These are phyloP conservation scores for Typhlomys cinereus DNA, from an alignment of 2,113 vertebrate genomes.

Conservation along the genomic window DNA sequence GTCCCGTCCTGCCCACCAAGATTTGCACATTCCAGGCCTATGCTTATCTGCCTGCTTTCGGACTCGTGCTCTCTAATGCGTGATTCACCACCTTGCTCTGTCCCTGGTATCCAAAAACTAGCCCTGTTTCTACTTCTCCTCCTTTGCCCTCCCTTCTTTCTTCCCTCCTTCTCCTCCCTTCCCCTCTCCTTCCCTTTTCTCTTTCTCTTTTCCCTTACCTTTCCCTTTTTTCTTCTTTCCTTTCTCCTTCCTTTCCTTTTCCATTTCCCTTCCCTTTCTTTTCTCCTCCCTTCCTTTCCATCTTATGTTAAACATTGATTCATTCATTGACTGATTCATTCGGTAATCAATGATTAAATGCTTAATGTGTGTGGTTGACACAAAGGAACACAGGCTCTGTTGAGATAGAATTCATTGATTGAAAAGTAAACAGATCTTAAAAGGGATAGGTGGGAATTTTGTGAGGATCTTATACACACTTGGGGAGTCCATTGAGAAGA, in stretches of 20 bases:
- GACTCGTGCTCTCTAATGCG: neutral
- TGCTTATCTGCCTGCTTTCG: conserved; percentile 32
- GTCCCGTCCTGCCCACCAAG: neutral
- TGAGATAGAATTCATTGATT: neutral
- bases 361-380: neutral
- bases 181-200: no score
- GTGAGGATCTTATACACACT: neutral
- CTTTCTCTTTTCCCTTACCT: no score
- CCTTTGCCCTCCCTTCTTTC: no score
- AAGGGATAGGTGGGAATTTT: neutral
- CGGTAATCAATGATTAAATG: neutral
- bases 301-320: conserved; percentile 1
- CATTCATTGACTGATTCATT: conserved; percentile 20
- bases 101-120: neutral
- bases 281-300: neutral
- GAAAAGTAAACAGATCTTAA: neutral
- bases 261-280: no score
- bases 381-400: neutral
- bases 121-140: no score
- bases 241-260: no score
- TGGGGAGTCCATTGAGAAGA: neutral
- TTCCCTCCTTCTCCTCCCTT: no score
- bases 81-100: neutral
- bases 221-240: no score
- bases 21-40: conserved; percentile 17